Base-by-base conservation (phyloP, 2,797 vertebrate genomes). In the Clangula hyemalis region DNA sequence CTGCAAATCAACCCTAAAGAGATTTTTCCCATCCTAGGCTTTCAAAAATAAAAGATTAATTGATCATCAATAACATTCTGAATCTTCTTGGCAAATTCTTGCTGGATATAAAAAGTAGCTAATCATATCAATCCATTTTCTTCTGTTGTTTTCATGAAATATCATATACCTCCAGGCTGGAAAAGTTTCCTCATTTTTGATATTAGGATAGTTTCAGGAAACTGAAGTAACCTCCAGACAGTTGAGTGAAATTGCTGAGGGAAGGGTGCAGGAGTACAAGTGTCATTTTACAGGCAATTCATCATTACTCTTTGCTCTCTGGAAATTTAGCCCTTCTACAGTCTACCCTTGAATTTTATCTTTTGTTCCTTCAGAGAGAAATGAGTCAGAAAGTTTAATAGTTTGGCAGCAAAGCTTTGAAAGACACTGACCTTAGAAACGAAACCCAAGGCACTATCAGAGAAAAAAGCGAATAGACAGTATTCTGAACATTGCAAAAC, bases 71-170 rank as follows among this genome's bases (percentile, higher is more conserved):
- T 76, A 90, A 58, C 36, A 62, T 76, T 85, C 38, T 76, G 74
- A 87, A 83, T 79, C 86, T 76, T 79, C 49, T 80, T 86, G 61
- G 79, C 64, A 88, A 93, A 93, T 69, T 62, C 56, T 83, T 80
- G 47, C 47, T 91, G 86, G 89, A 77, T 87, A 88, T 41, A 90
- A 96, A 94, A 93, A 74, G 73, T 82, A 83, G 65, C 69, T 92
- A 80, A 94, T 76, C 56, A 58, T 27, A 76, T 73, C 83, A 85
- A 88, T 83, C 76, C 53, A 56, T 90, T 90, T 93, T 74, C 65
- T 90, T 90, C 76, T 71, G 3, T 13, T 85, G 83, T 66, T 80
- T 83, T 76, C 76, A 62, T 66, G 83, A 94, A 94, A 93, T 85
- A 94, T 76, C 86, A 69, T 53, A 90, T 4, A 66, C 61, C 69